phyloP scores from a whole-genome alignment of 2,797 vertebrate species.

The Sebastes nivosus region DNA sequence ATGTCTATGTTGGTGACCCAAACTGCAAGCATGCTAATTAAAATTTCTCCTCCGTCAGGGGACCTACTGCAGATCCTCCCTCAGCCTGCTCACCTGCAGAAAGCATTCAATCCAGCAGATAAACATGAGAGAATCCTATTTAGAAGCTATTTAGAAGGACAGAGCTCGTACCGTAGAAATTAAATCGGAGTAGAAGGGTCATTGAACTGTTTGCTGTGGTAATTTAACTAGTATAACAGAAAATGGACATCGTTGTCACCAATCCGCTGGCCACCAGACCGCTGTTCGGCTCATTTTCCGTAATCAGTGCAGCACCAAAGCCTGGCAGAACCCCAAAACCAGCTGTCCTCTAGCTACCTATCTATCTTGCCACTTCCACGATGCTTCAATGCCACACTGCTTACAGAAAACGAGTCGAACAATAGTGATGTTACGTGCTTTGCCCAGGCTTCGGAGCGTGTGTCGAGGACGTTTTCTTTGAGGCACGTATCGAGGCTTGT shows the following conservation, averaged over 20 bases:
- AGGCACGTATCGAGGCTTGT: accelerated
- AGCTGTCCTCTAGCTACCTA: too few species aligned
- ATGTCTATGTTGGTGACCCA: constrained; percentile 79
- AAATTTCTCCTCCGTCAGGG: constrained; percentile 75
- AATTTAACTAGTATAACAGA: too few species aligned
- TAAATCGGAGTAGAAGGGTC: too few species aligned
- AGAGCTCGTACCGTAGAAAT: background rate
- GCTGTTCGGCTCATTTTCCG: too few species aligned
- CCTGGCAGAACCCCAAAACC: accelerated
- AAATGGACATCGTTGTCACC: too few species aligned
- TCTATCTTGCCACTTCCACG: accelerated
- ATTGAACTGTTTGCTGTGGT: too few species aligned
- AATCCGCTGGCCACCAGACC: too few species aligned
- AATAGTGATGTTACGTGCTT: too few species aligned
- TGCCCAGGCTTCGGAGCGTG: accelerated
- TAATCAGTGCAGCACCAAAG: too few species aligned
- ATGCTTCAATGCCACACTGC: too few species aligned
- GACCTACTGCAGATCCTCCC: constrained; percentile 45
- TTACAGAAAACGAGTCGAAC: too few species aligned
- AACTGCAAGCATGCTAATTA: constrained; percentile 83
- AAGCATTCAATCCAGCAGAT: constrained; percentile 51
- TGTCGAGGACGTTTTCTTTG: too few species aligned
- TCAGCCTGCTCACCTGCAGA: constrained; percentile 42
- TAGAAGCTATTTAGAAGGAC: background rate
- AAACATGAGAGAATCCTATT: constrained; percentile 53